A percentile compares a stretch with the other conserved stretches of the same genome.
Conservation (phyloP, 2,797 vertebrate species). For the Enteromius unitaeniatus region DNA sequence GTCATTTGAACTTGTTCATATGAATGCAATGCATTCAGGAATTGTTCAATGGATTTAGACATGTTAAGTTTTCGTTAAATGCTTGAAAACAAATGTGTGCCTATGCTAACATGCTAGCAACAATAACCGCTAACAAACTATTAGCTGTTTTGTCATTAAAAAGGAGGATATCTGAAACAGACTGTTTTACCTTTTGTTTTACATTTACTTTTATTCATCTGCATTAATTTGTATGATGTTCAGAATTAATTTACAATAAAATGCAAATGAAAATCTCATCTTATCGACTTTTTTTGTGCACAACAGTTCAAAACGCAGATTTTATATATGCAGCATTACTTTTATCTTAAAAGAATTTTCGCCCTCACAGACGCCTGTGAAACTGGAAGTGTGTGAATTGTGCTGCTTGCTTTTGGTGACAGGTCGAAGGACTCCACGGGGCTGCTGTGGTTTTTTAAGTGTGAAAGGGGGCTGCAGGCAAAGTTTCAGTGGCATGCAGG, state of each 20-base stretch:
- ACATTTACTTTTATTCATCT: not conserved
- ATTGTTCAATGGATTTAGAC: not conserved
- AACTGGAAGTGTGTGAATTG: not conserved
- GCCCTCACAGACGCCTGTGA: not conserved
- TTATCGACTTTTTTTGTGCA: not conserved
- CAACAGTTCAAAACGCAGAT: not conserved
- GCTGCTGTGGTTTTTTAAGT: conserved; percentile 55
- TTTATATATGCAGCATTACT: not conserved
- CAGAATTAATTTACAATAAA: conserved; percentile 27
- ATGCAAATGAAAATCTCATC: not conserved
- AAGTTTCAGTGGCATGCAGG: conserved; percentile 55
- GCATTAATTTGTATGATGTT: not conserved
- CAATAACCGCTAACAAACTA: not conserved
- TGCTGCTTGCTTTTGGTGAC: conserved; percentile 36
- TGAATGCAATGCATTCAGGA: not conserved
- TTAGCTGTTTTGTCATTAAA: not conserved
- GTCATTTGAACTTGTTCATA: not conserved
- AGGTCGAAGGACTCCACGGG: conserved; percentile 38
- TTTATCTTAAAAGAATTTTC: not conserved
- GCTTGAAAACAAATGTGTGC: not conserved
- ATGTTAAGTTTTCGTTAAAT: not conserved
- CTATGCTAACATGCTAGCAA: not conserved
- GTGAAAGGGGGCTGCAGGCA: conserved; percentile 50
- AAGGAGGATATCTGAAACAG: not conserved
- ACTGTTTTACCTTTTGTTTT: not conserved